These are phyloP conservation scores for Heteromormyrus szaboi DNA, from an alignment of 2,797 vertebrate species.

Conservation along the genomic window DNA sequence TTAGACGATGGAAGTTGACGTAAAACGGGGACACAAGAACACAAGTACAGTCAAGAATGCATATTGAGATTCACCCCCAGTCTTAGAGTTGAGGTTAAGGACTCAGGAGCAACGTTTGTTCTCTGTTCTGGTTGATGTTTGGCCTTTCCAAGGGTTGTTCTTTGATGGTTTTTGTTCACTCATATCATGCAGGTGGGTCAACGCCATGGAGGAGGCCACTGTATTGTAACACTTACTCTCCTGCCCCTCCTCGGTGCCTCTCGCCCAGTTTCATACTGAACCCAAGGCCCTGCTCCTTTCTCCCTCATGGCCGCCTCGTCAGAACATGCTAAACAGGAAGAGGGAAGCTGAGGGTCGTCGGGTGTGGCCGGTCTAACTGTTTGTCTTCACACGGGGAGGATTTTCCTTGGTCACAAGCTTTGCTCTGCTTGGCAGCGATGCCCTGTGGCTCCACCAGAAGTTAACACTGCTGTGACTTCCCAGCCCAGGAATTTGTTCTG, in stretches of 20 bases:
- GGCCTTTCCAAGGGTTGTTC: neutral
- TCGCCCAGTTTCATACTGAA: neutral
- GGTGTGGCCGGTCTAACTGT: slow-evolving; percentile 13
- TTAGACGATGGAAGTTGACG: neutral
- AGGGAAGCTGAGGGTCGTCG: neutral
- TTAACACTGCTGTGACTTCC: neutral
- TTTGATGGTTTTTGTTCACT: slow-evolving; percentile 28
- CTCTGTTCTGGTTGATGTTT: neutral
- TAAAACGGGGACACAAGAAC: neutral
- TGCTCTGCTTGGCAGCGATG: neutral
- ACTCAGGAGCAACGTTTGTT: neutral
- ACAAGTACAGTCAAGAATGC: neutral
- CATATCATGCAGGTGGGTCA: slow-evolving; percentile 75
- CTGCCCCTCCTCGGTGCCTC: neutral
- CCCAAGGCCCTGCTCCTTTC: neutral
- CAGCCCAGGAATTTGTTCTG: neutral
- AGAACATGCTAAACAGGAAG: slow-evolving; percentile 31
- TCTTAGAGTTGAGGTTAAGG: neutral
- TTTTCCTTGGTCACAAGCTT: slow-evolving; percentile 14
- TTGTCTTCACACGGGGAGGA: neutral
- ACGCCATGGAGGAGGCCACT: slow-evolving; percentile 92
- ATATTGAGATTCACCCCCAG: neutral
- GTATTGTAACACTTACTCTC: slow-evolving; percentile 73
- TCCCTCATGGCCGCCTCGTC: slow-evolving; percentile 6
- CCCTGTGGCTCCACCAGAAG: neutral